A percentile compares a stretch with the other conserved stretches of the same genome.
Conservation (phyloP, 1,140 invertebrate species). For the Trinorchestia longiramus region DNA sequence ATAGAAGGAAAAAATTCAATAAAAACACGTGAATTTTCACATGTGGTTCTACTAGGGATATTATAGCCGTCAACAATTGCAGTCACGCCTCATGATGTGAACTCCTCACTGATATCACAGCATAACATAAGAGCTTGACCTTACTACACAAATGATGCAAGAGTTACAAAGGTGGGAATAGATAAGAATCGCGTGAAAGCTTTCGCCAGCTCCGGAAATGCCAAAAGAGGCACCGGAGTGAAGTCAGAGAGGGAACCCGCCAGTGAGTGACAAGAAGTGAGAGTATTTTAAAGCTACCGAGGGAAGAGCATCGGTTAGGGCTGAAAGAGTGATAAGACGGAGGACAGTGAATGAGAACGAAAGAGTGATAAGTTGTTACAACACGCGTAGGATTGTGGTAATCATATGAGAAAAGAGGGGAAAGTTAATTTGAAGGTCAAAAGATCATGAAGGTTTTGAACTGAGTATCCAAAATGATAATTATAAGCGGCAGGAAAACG, state of each 20-base stretch:
- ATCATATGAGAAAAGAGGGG: neutral
- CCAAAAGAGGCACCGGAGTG: neutral
- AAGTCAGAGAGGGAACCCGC: neutral
- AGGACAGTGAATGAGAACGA: neutral
- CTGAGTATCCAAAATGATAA: neutral
- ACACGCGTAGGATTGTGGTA: neutral
- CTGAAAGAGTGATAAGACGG: neutral
- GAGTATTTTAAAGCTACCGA: neutral
- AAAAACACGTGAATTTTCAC: no score
- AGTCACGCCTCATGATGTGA: neutral
- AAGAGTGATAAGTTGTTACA: neutral
- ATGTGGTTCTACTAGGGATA: no score
- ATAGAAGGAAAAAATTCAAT: no score
- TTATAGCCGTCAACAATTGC: neutral
- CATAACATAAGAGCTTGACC: neutral
- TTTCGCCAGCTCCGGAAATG: constrained; percentile 28
- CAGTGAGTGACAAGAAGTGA: neutral
- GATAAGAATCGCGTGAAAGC: constrained; percentile 4
- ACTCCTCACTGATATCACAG: neutral
- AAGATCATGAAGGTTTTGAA: neutral
- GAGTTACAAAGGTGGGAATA: neutral
- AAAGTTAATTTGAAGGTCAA: neutral
- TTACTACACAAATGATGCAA: neutral
- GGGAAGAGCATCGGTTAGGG: constrained; percentile 8
- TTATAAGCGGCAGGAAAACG: neutral